phyloP scores from a whole-genome alignment of 2,113 vertebrate genomes.

The Hipposideros armiger region DNA sequence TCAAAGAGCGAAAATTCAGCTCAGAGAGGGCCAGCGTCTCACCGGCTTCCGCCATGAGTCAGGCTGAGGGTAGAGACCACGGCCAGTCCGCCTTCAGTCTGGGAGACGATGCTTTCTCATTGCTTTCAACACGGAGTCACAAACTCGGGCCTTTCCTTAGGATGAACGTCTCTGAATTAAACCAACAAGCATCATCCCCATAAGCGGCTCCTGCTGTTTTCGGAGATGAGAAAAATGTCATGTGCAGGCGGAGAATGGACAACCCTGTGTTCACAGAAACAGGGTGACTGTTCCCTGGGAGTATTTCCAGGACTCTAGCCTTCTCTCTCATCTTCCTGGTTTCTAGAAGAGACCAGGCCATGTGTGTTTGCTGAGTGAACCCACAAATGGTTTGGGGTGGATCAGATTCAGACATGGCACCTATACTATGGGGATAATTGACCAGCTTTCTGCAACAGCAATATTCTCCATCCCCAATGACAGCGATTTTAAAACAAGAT shows the following conservation, averaged over 20 bases:
- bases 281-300: not conserved
- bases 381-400: rapidly evolving
- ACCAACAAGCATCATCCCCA: not conserved
- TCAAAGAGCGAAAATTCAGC: not conserved
- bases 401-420: not conserved
- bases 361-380: not conserved
- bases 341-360: not conserved
- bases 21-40: not conserved
- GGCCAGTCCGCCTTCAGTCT: not conserved
- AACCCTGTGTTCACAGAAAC: not conserved
- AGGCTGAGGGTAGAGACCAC: not conserved
- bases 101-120: not conserved
- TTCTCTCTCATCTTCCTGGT: not conserved
- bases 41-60: not conserved
- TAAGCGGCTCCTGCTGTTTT: not conserved
- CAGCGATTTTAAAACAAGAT: not conserved
- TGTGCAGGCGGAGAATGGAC: rapidly evolving
- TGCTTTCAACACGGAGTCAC: rapidly evolving
- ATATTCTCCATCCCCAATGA: rapidly evolving
- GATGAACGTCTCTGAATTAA: not conserved
- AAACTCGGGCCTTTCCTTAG: not conserved
- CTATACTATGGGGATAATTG: not conserved
- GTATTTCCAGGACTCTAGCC: not conserved
- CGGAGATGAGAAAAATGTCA: not conserved
- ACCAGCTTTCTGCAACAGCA: not conserved